A percentile compares a stretch with the other conserved stretches of the same genome.
Evolutionary conservation across 1,140 invertebrate species (phyloP).

Genomic region (Trichonephila clavipes): DNA sequence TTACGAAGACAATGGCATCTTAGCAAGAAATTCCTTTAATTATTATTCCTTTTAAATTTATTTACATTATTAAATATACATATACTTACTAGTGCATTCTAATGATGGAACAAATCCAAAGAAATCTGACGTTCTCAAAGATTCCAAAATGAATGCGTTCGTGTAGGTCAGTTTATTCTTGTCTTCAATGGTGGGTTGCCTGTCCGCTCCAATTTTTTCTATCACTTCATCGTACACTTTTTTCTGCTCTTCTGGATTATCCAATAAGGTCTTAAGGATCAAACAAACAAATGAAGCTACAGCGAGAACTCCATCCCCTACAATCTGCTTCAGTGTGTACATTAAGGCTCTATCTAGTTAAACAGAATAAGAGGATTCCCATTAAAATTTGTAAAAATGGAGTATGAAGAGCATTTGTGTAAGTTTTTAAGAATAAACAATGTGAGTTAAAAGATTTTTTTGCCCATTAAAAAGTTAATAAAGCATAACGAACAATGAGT

Average conservation of each 20-base stretch:
- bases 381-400: too few species aligned
- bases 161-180: not conserved
- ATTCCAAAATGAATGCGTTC: constrained; percentile 34
- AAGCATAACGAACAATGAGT: too few species aligned
- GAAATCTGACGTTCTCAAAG: not conserved
- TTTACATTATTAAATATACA: too few species aligned
- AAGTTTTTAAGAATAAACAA: not conserved
- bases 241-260: constrained; percentile 43
- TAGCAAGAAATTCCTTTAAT: too few species aligned
- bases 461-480: too few species aligned
- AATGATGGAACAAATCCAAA: not conserved
- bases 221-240: constrained; percentile 37
- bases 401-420: not conserved
- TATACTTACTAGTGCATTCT: constrained; percentile 53
- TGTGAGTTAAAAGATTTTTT: too few species aligned
- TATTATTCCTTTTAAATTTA: too few species aligned
- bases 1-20: too few species aligned
- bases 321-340: not conserved
- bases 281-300: not conserved
- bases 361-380: not conserved
- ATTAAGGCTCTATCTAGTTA: constrained; percentile 2
- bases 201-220: constrained; percentile 28
- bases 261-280: not conserved
- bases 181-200: constrained; percentile 43
- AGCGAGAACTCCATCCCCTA: not conserved